These are phyloP conservation scores for Formicarius rufipectus DNA, from an alignment of 2,113 vertebrate genomes.

Conservation along the genomic window DNA sequence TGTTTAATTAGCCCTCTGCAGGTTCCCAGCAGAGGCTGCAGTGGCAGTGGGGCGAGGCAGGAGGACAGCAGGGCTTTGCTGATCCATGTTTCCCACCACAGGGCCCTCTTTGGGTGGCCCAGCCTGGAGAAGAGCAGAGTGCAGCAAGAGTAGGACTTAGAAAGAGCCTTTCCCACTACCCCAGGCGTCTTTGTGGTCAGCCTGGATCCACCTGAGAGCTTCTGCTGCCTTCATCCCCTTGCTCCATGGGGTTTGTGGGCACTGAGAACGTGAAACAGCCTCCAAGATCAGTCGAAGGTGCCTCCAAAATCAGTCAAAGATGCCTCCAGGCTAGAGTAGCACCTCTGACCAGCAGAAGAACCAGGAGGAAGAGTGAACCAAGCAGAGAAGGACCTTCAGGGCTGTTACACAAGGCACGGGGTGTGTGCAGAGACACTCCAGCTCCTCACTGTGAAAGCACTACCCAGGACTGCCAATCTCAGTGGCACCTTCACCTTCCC, in stretches of 20 bases:
- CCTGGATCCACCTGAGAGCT: not conserved
- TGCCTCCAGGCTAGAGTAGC: not conserved
- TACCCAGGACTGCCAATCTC: not conserved
- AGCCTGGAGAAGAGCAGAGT: not conserved
- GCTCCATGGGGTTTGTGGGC: not conserved
- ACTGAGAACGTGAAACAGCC: not conserved
- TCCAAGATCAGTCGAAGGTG: not conserved
- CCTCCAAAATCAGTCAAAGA: not conserved
- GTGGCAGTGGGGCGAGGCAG: not conserved
- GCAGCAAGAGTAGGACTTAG: not conserved
- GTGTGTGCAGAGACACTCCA: not conserved
- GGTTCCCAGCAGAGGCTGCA: not conserved
- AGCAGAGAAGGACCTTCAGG: not conserved
- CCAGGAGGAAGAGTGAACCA: not conserved
- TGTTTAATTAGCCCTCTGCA: conserved; percentile 4
- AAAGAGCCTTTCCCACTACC: not conserved
- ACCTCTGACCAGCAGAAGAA: not conserved
- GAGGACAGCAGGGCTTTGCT: not conserved
- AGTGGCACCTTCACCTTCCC: not conserved
- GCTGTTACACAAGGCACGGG: not conserved
- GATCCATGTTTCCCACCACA: not conserved
- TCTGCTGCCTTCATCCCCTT: not conserved
- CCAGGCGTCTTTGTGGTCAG: not conserved
- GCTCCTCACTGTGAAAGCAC: not conserved
- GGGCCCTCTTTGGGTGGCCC: not conserved